A percentile compares a stretch with the other conserved stretches of the same genome.
These are phyloP conservation scores for Papilio protenor DNA, from an alignment of 2,888 invertebrate genomes.

Conservation along the genomic window DNA sequence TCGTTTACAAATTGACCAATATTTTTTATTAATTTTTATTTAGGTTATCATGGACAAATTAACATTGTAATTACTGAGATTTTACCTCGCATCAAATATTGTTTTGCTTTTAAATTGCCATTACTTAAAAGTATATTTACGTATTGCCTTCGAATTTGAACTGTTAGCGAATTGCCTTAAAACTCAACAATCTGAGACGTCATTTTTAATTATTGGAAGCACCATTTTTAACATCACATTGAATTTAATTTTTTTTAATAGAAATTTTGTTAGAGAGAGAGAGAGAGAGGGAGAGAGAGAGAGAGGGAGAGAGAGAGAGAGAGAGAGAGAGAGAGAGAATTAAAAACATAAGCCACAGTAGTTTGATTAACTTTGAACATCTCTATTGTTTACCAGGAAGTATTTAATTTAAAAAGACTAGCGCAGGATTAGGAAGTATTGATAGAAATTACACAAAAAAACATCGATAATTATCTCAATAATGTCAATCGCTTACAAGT, in stretches of 20 bases:
- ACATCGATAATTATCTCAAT: too few relatives aligned
- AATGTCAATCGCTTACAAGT: too few relatives aligned
- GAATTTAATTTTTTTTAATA: slow-evolving; percentile 5
- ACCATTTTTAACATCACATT: slow-evolving; percentile 39
- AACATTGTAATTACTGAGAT: neutral
- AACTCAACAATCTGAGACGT: slow-evolving; percentile 27
- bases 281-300: too few relatives aligned
- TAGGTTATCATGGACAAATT: neutral
- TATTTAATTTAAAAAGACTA: neutral
- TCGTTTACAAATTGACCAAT: neutral
- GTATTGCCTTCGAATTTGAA: neutral
- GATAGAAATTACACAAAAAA: too few relatives aligned
- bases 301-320: too few relatives aligned
- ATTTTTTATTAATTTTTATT: neutral
- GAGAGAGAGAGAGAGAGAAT: too few relatives aligned
- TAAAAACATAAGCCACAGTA: too few relatives aligned
- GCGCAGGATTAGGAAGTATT: too few relatives aligned
- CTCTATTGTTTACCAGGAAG: neutral
- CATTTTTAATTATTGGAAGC: slow-evolving; percentile 33
- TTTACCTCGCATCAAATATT: neutral
- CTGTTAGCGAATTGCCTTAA: neutral
- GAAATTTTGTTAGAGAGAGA: slow-evolving; percentile 4
- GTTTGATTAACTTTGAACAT: neutral
- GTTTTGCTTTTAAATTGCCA: neutral
- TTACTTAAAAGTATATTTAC: neutral